Base-by-base conservation (phyloP, 2,113 vertebrate species). In the Zingel zingel region DNA sequence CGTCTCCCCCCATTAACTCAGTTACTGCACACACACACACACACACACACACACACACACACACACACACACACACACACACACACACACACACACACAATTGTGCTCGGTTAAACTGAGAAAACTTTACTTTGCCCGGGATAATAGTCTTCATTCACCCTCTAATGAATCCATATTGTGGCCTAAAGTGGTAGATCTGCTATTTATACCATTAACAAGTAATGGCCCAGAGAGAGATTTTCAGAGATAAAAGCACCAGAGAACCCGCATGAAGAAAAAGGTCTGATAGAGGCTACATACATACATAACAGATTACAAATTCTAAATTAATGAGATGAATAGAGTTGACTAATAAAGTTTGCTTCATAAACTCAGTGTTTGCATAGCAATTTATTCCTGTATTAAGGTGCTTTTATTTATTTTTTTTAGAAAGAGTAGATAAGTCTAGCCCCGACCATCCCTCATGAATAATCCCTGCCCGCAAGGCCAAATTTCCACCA, bases 131-230 rank as follows among this genome's bases (percentile, higher is more conserved):
- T 86, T 89, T 79, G 45, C 85, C 59, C 3, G 12, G 36, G 71
- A 91, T 90, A 94, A 90, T 85, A 72, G 83, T 82, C 87, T 82
- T 88, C 66, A 83, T 89, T 92, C 86, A 89, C 86, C 79, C 77
- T 93, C 81, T 84, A 87, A 92, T 90, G 90, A 91, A 84, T 89
- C 86, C 83, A 88, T 89, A 82, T 85, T 80, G 79, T 86, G 74
- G 83, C 91, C 89, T 87, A 25, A 77, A 91, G 90, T 83, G 16
- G 56, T 65, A 69, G 76, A 79, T 91, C 87, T 92, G 81, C 72
- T 90, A 92, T 93, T 93, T 87, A 90, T 93, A 89, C 86, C 83
- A 86, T 93, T 89, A 90, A 87, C 87, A 81, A 63, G 78, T 89
- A 94, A 94, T 91, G 89, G 56, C 69, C 87, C 83, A 68, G 54